Percentiles rank a stretch among this genome's conserved stretches.
phyloP scores from a whole-genome alignment of 2,888 invertebrate species.

The Beris chalybata region DNA sequence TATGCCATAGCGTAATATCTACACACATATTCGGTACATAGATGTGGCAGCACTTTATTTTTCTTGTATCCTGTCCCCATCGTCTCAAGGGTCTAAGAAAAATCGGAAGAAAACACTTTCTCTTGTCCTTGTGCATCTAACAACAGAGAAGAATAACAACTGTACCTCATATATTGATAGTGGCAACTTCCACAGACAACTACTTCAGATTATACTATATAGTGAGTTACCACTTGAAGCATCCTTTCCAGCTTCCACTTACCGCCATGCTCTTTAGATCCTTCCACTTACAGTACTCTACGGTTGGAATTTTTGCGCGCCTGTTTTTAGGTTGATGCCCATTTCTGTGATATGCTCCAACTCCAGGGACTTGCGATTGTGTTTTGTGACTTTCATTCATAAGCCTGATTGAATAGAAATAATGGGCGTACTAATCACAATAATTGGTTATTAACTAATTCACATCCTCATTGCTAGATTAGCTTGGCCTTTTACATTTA shows the following conservation, averaged over 20 bases:
- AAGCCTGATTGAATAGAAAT: constrained; percentile 11
- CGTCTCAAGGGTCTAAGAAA: constrained; percentile 19
- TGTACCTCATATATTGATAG: constrained; percentile 16
- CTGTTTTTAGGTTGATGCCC: constrained; percentile 26
- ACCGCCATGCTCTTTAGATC: constrained; percentile 23
- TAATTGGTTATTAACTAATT: constrained; percentile 23
- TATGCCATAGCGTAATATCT: background rate
- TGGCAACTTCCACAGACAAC: constrained; percentile 11
- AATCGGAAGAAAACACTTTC: constrained; percentile 20
- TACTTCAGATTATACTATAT: constrained; percentile 3
- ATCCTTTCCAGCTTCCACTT: constrained; percentile 14
- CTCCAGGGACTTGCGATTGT: no score
- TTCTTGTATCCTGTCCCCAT: constrained; percentile 6
- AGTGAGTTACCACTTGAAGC: constrained; percentile 13
- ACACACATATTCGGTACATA: background rate
- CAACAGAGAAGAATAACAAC: constrained; percentile 1
- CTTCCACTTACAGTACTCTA: constrained; percentile 27
- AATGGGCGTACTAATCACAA: constrained; percentile 21
- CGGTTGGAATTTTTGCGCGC: constrained; percentile 17
- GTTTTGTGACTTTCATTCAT: constrained; percentile 17
- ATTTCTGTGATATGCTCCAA: no score
- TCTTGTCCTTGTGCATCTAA: constrained; percentile 22
- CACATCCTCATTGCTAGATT: constrained; percentile 2
- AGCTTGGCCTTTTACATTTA: no score
- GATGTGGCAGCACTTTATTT: constrained; percentile 3